Evolutionary conservation across 2,888 invertebrate genomes (phyloP), one percentile per base, ranked within the genome.

Genomic region (Coenonympha glycerion): DNA sequence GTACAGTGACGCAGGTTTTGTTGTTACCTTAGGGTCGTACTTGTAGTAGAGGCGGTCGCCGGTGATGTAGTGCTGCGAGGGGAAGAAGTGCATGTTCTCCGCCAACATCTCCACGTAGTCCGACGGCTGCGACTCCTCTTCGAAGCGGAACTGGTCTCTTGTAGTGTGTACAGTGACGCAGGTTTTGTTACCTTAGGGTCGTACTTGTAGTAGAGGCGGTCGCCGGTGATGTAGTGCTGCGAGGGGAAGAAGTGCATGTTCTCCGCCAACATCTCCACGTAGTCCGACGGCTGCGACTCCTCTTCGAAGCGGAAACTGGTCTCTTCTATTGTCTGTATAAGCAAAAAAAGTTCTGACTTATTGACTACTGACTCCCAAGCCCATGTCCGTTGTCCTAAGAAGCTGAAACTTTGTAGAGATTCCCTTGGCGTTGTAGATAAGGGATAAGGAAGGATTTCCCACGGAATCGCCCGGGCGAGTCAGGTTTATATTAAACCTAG

Each of bases 171-270:
- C n/a, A n/a, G n/a, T n/a, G n/a, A n/a, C n/a, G n/a, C n/a, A n/a
- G n/a, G n/a, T n/a, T n/a, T 11, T 3, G 3, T 15, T 48, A 90
- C 91, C 74, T 92, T 82, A 1, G 92, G 91, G 67, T 95, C 89
- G 69, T 93, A 97, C 57, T 95, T 92, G 65, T 91, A 93, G 69
- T 91, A 92, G 0, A 96, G 77, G 47, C 91, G 88, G 33, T 90
- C 89, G 0, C 96, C 96, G 0, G 92, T 92, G 49, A 97, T 88
- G 68, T 93, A 94, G 74, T 96, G 92, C 60, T 91, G 88, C 0
- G 95, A 91, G 0, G 93, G 91, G 76, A 91, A 96, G 65, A 91
- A 89, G 59, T 95, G 95, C 93, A 95, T 94, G 62, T 91, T 91
- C 65, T 93, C 91, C 2, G 91, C 90, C 6, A 96, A 64, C 24